Evolutionary conservation across 35 echinoderm and acorn worm genomes (phyloP).

Genomic region (Strongylocentrotus purpuratus): DNA sequence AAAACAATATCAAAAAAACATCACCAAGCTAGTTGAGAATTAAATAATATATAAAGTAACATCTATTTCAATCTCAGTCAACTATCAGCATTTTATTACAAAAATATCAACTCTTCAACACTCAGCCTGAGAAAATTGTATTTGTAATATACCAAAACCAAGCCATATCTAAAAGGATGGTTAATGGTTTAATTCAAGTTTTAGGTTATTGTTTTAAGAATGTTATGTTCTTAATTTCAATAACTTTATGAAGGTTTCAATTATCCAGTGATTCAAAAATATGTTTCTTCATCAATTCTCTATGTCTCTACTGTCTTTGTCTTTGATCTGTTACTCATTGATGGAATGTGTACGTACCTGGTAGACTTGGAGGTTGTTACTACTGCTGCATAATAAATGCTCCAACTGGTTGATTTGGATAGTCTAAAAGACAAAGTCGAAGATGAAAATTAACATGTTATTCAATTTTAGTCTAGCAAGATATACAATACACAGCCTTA

Average conservation of each 20-base stretch:
- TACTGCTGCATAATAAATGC: constrained; percentile 53
- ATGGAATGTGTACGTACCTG: constrained; percentile 52
- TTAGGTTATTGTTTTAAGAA: too few relatives aligned
- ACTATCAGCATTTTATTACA: neutral
- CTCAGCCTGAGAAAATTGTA: too few relatives aligned
- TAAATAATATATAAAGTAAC: too few relatives aligned
- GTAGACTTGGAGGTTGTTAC: constrained; percentile 59
- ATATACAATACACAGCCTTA: too few relatives aligned
- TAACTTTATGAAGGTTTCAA: neutral
- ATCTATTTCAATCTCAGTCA: too few relatives aligned
- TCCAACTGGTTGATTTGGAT: constrained; percentile 68
- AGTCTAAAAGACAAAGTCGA: constrained; percentile 51
- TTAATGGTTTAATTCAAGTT: neutral
- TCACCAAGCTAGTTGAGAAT: neutral
- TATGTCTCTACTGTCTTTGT: neutral
- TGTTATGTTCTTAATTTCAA: neutral
- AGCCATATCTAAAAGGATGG: too few relatives aligned
- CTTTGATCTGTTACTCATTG: neutral
- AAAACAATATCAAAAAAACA: neutral
- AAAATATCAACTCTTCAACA: too few relatives aligned
- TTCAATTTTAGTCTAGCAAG: neutral
- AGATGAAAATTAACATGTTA: neutral
- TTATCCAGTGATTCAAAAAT: neutral
- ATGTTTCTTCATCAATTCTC: neutral
- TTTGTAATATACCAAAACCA: neutral